phyloP scores from a whole-genome alignment of 2,113 vertebrate species.

The Prietella phreatophila region DNA sequence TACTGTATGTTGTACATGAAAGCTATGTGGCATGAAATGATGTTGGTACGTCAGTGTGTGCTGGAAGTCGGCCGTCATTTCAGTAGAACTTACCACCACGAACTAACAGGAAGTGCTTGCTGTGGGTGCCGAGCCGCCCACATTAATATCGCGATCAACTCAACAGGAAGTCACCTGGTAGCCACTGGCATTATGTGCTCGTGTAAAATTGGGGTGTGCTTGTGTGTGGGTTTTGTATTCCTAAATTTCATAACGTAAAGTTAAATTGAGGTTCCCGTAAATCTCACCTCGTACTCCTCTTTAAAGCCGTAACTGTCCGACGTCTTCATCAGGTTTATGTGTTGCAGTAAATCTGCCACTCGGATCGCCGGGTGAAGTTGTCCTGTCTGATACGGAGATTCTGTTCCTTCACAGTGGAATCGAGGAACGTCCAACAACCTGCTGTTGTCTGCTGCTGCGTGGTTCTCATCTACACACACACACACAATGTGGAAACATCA shows the following conservation, averaged over 20 bases:
- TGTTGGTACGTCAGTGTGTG: not conserved
- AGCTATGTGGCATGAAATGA: not conserved
- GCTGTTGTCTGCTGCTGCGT: conserved; percentile 91
- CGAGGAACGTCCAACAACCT: conserved; percentile 91
- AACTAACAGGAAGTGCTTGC: conserved; percentile 46
- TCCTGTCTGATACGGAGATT: conserved; percentile 96
- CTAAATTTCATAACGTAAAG: not conserved
- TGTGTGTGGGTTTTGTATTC: conserved; percentile 48
- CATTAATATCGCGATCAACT: conserved; percentile 27
- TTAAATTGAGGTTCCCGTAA: no score
- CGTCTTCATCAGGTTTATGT: conserved; percentile 99
- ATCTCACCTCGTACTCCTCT: conserved; percentile 64
- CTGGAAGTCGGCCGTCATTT: not conserved
- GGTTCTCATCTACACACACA: conserved; percentile 82
- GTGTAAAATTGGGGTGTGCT: not conserved
- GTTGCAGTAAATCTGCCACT: conserved; percentile 94
- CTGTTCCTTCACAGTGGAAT: conserved; percentile 94
- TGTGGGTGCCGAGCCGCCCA: conserved; percentile 29
- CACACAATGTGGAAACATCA: not conserved
- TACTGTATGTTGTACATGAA: not conserved
- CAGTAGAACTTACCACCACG: not conserved
- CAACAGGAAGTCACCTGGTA: conserved; percentile 40
- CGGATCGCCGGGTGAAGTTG: conserved; percentile 97
- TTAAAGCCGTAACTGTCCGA: conserved; percentile 99
- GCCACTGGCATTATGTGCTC: not conserved